Conservation (phyloP, 2,888 invertebrate genomes). For the Hydriomena furcata region DNA sequence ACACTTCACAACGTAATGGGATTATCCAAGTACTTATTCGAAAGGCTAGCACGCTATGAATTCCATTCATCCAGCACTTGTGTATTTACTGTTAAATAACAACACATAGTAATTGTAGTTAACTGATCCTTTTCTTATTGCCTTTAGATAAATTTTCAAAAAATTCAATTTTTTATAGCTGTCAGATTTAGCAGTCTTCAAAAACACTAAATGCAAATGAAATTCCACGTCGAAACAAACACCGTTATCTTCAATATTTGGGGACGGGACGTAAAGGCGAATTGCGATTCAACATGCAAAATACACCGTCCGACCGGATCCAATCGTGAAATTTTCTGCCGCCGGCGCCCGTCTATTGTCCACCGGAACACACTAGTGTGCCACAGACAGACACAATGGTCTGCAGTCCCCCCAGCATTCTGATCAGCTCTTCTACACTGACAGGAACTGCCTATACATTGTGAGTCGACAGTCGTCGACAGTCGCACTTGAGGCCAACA, state of each 20-base stretch:
- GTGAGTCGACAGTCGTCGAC: no score
- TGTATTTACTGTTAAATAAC: constrained; percentile 6
- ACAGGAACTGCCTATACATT: constrained; percentile 16
- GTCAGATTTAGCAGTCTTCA: not conserved
- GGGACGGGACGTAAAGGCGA: constrained; percentile 1
- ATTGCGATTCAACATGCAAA: constrained; percentile 26
- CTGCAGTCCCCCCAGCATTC: constrained; percentile 17
- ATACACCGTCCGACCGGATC: constrained; percentile 28
- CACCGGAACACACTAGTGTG: constrained; percentile 23
- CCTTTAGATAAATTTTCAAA: not conserved
- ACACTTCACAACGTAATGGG: constrained; percentile 16
- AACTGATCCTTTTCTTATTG: not conserved
- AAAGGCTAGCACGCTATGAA: constrained; percentile 12
- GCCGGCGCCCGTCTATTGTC: constrained; percentile 30
- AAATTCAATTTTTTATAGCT: not conserved
- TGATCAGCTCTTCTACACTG: constrained; percentile 16
- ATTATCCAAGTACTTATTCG: constrained; percentile 16
- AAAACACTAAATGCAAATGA: not conserved
- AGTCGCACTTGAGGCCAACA: constrained; percentile 25
- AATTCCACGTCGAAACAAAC: not conserved
- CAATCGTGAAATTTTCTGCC: constrained; percentile 34
- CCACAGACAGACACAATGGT: no score
- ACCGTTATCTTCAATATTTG: constrained; percentile 17
- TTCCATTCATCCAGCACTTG: constrained; percentile 21
- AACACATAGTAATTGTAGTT: not conserved